Evolutionary conservation across 2,113 vertebrate genomes (phyloP), one percentile per base, ranked within the genome.

Genomic region (Chaetura pelagica): DNA sequence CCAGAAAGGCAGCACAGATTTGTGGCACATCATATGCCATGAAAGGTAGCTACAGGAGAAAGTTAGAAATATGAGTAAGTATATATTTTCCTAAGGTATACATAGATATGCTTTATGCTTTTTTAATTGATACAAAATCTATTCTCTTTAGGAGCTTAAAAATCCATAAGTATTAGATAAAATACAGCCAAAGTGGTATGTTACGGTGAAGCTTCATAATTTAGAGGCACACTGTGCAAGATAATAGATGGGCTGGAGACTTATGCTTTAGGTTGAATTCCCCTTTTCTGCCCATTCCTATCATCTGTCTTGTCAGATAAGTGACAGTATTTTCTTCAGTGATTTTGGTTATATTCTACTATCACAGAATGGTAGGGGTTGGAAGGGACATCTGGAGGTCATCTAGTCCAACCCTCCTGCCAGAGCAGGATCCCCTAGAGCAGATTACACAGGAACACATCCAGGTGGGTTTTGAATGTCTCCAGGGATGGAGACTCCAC

Each of bases 11-110:
- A 30, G 46, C 35, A 48, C 7, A 57, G 48, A 4, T 90, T 59
- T 67, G 58, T 35, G 67, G 32, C 34, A 34, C 0, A 0, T 30
- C n/a, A 2, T 19, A 10, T 76, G 44, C 48, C 29, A 34, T 23
- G 40, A 44, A 13, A 73, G 21, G 10, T 30, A 38, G 19, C 38
- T 72, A 38, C 19, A 61, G 12, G 5, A 61, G 14, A 71, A 76
- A 27, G 17, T n/a, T 32, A 44, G 18, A 63, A 83, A 58, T 9
- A 58, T 5, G 10, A 4, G 7, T 12, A 61, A 77, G 40, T 77
- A 49, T 77, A 46, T 52, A 10, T 75, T 82, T 66, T 30, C 54
- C 26, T 49, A 38, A 75, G 21, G 27, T 62, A 49, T 59, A 48
- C 7, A 40, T 12, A 59, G 8, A 32, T 71, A 69, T 10, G 32